phyloP scores from a whole-genome alignment of 2,113 vertebrate genomes.

The Rissa tridactyla region DNA sequence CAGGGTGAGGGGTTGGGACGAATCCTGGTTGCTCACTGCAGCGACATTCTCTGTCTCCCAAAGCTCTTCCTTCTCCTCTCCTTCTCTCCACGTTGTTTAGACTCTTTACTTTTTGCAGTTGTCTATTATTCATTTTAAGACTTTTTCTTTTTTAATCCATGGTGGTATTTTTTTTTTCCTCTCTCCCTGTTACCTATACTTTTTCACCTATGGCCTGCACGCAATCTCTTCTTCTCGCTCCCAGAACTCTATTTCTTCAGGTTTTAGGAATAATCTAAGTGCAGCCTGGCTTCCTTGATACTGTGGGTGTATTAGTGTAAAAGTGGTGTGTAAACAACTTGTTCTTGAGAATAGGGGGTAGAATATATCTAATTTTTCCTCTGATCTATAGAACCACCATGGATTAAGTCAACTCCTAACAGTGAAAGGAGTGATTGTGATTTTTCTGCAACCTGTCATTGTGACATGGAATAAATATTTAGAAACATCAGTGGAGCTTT shows the following conservation, averaged over 20 bases:
- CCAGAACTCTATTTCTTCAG: background rate
- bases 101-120: background rate
- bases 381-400: background rate
- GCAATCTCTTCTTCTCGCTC: background rate
- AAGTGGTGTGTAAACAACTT: background rate
- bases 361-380: background rate
- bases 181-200: background rate
- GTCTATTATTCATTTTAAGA: background rate
- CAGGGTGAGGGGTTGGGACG: background rate
- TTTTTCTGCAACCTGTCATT: background rate
- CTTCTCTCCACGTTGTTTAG: background rate
- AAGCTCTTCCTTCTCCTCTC: background rate
- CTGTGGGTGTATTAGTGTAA: background rate
- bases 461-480: background rate
- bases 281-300: background rate
- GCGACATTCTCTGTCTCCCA: fast-evolving
- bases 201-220: background rate
- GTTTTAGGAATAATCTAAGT: background rate
- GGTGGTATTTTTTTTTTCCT: background rate
- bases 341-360: background rate
- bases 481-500: background rate
- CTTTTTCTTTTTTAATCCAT: too few species aligned
- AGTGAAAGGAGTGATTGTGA: background rate
- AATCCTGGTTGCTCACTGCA: background rate
- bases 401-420: background rate